Percentiles rank a stretch among this genome's conserved stretches.
Conservation (phyloP, 1,140 invertebrate genomes). For the Bombus terrestris region DNA sequence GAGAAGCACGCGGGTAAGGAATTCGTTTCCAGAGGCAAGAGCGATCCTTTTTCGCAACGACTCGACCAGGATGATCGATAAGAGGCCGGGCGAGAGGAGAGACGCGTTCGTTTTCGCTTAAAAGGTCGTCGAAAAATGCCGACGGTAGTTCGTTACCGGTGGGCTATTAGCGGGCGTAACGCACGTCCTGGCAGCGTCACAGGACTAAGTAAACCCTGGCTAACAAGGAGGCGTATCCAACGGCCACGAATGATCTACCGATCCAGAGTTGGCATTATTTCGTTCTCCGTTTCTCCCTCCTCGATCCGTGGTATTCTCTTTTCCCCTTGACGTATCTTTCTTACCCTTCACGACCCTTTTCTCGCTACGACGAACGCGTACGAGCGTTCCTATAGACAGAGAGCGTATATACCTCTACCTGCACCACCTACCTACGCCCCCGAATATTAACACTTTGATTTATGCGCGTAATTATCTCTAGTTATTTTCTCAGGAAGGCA, state of each 20-base stretch:
- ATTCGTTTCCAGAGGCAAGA: constrained; percentile 62
- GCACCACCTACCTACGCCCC: constrained; percentile 78
- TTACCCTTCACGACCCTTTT: constrained; percentile 26
- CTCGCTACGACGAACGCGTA: constrained; percentile 21
- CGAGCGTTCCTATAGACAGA: constrained; percentile 44
- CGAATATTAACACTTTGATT: constrained; percentile 82
- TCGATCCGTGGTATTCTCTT: neutral
- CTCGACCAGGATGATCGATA: constrained; percentile 65
- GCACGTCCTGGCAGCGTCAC: constrained; percentile 75
- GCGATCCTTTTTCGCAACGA: constrained; percentile 49
- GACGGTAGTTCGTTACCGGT: constrained; percentile 81
- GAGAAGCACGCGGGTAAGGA: constrained; percentile 40
- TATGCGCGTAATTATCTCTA: constrained; percentile 82
- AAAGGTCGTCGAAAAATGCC: constrained; percentile 66
- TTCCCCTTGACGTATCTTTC: constrained; percentile 9
- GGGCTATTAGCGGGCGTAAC: constrained; percentile 82
- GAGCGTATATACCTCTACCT: constrained; percentile 54
- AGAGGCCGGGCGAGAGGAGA: constrained; percentile 57
- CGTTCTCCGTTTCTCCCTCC: constrained; percentile 44
- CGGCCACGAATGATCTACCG: constrained; percentile 80
- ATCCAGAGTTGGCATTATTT: constrained; percentile 76
- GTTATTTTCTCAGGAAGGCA: constrained; percentile 76
- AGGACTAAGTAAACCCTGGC: constrained; percentile 78
- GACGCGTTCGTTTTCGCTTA: constrained; percentile 66
- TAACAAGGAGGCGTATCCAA: constrained; percentile 81